Evolutionary conservation across 2,113 vertebrate genomes (phyloP), one percentile per base, ranked within the genome.

Genomic region (Notarius quadriscutis): DNA sequence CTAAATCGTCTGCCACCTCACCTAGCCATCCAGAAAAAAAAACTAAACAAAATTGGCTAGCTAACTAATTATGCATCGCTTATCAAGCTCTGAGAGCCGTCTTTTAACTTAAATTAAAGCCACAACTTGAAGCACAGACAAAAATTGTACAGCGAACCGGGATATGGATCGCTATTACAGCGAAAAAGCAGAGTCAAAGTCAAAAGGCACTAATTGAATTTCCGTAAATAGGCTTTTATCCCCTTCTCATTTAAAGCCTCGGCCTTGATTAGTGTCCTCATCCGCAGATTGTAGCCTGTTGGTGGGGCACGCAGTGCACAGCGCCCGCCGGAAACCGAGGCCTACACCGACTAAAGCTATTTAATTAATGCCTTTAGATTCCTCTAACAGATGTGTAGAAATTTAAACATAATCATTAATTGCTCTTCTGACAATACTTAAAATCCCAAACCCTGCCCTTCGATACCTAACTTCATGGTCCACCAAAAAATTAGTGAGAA

Each of bases 311-410:
- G 41, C 91, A 92, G 91, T 88, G 89, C 87, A 91, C 92, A 86
- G 90, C 93, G 87, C 91, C 94, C 94, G 94, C 93, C 91, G 92
- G 91, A 95, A 91, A 95, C 90, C 91, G 94, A 93, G 95, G 95
- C 95, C 95, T 96, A 95, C 92, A 89, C 89, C 81, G 91, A 94
- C 92, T 91, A 92, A 92, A 62, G 93, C 93, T 93, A 91, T 94
- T 94, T 95, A 96, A 96, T 96, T 96, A 95, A 96, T 93, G 93
- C 94, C 93, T 95, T 93, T 93, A 93, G 91, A 90, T 92, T 94
- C 93, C 93, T 93, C 86, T 92, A 92, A 94, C 94, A 94, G 94
- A 95, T 93, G 94, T 94, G 93, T 94, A 92, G 88, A 81, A 25
- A 25, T 62, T 12, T 48, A 41, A 22, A 62, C 79, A 81, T 48